Base-by-base conservation (phyloP, 2,797 vertebrate species). In the Microctenopoma lineatum region DNA sequence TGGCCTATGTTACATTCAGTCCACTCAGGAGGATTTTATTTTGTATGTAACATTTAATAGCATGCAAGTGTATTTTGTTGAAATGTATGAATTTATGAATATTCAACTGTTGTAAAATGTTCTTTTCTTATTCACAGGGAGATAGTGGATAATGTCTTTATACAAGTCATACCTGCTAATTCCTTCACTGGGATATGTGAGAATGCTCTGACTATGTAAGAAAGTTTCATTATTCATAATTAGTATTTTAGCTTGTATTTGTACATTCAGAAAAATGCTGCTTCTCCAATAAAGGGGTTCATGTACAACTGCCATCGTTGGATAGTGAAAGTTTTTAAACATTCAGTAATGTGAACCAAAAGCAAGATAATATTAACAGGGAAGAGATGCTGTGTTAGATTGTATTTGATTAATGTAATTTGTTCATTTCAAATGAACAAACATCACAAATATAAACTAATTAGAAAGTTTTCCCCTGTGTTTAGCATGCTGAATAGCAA, bases 401-500 rank as follows among this genome's bases (percentile, higher is more conserved):
- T 32, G 29, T 32, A 32, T 5, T 32, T 5, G 29, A 32, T 32
- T 7, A 1, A 21, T 21, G 21, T 21, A 21, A 21, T 21, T 32
- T 32, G 29, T 32, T 32, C 5, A 32, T 32, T 32, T 32, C 29
- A 32, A 32, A 42, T 26, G 21, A 45, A 53, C 34, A 5, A 15
- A 64, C 7, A 0, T 14, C 2, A 26, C 8, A 10, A 18, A 15
- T 41, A 13, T 25, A 26, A 2, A 10, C 41, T 67, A 4, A 60
- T 7, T 13, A 2, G 8, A 16, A 27, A 46, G 14, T 70, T 7
- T 16, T 9, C 2, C 10, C 6, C 4, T 7, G 13, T 7, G 10
- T 18, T 32, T 59, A 96, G 96, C 44, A 95, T 95, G 80, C 89
- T 96, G 18, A 95, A 95, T 82, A 94, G 92, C 80, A 96, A 96